Base-by-base conservation (phyloP, 2,888 invertebrate species). In the Plagiodera versicolora region DNA sequence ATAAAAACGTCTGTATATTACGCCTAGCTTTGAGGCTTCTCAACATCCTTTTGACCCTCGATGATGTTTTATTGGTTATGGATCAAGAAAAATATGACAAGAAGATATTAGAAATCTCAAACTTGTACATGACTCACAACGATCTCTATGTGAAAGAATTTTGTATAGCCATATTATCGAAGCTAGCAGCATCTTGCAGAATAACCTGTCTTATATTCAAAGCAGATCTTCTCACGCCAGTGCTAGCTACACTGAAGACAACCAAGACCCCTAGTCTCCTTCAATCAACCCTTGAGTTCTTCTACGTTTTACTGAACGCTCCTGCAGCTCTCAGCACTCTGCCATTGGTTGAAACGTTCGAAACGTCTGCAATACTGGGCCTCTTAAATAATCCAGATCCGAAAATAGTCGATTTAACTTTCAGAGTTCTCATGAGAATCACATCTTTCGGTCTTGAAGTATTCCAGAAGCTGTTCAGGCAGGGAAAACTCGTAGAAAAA, bases 1-100 rank as follows among this genome's bases (percentile, higher is more conserved):
- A 68, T n/a, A 69, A 68, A 56, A 73, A 75, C 55, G 70, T 75
- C 52, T 74, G 74, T 58, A 72, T 75, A 54, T 48, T 73, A 17
- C 51, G 74, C 45, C 48, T 75, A 14, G 58, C 71, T 1, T 48
- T 76, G 47, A 62, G 76, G 64, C 64, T 76, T 11, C 20, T 76
- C n/a, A 62, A 68, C 10, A 64, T 68, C n/a, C 55, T 76, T 14
- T 52, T 74, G 44, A 65, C 61, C 16, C 49, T 68, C 2, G 72
- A 74, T 19, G 66, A 68, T 10, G 70, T 71, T 5, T 52, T 73
- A 10, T 59, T 64, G 17, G 75, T 75, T 59, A 56, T 76, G n/a
- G 73, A 74, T 56, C 70, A 74, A 61, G 72, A 72, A 14, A 65
- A 63, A 32, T 71, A 72, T 58, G 71, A 74, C 52, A 61, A 71